phyloP scores from a whole-genome alignment of 2,888 invertebrate genomes.

The Portevinia maculata region DNA sequence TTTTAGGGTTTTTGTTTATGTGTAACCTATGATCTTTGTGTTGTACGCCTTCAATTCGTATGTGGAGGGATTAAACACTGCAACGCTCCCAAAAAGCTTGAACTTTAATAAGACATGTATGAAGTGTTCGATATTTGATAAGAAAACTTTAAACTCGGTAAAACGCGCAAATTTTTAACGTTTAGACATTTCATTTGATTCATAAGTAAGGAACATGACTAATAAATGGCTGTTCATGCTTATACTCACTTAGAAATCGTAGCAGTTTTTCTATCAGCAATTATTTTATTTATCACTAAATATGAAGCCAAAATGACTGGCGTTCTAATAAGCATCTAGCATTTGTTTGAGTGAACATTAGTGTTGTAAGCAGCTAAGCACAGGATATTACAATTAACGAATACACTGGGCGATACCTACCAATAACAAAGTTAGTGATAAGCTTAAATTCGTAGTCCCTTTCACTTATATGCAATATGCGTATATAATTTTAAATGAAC shows the following conservation, averaged over 20 bases:
- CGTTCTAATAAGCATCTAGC: slow-evolving; percentile 23
- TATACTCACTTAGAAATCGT: slow-evolving; percentile 10
- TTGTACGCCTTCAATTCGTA: slow-evolving; percentile 15
- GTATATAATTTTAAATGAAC: too few relatives aligned
- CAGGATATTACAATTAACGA: slow-evolving; percentile 43
- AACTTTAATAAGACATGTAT: slow-evolving; percentile 8
- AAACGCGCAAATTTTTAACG: slow-evolving; percentile 3
- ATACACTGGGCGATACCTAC: too few relatives aligned
- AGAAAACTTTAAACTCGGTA: slow-evolving; percentile 22
- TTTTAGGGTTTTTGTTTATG: slow-evolving; percentile 23
- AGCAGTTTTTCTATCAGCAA: slow-evolving; percentile 37
- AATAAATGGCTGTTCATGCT: slow-evolving; percentile 21
- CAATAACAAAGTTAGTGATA: too few relatives aligned
- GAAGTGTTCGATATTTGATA: slow-evolving; percentile 2
- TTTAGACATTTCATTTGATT: slow-evolving; percentile 17
- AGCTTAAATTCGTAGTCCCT: too few relatives aligned
- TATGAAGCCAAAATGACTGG: slow-evolving; percentile 23
- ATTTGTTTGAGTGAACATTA: slow-evolving; percentile 31
- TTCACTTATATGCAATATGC: too few relatives aligned
- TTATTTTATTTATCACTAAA: slow-evolving; percentile 45
- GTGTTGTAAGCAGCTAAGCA: slow-evolving; percentile 47
- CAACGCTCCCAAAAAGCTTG: not conserved
- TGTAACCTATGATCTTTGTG: not conserved
- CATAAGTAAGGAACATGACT: not conserved
- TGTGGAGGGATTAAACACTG: slow-evolving; percentile 5